Evolutionary conservation across 2,888 invertebrate species (phyloP), one percentile per base, ranked within the genome.

Genomic region (Cryptophagus acutangulus): DNA sequence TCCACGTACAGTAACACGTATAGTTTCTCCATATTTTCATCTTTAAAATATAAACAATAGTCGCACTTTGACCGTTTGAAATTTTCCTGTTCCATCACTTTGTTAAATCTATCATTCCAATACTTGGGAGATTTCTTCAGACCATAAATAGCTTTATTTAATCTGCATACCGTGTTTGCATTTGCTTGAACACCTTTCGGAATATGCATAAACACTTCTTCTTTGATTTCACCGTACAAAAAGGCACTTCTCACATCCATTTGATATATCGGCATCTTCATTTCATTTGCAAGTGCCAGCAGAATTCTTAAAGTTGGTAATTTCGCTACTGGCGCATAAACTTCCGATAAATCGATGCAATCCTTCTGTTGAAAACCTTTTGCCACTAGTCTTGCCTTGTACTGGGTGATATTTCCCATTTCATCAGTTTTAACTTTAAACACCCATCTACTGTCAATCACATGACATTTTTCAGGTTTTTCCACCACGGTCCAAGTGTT

Each of bases 191-290:
- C 17, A 14, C 45, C 51, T 35, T 51, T 40, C 8, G 50, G 52
- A 33, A 39, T 29, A 24, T 31, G 36, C 31, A 48, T 40, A 37
- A 41, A 52, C 13, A 51, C 50, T 15, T 38, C 28, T 33, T 49
- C 52, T 4, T 45, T 41, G 10, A 52, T 48, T n/a, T 43, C 37
- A 14, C 50, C 45, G 39, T 54, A 45, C 17, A 52, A 28, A 41
- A 52, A 54, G 10, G 54, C 52, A 25, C 47, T 42, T 30, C 36
- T 49, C 2, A 52, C 50, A 39, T 52, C 50, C 41, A 51, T 43
- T 29, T 54, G 49, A 34, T 48, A 36, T 12, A 52, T 38, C 12
- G 35, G 30, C 24, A 38, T 29, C 12, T 33, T 38, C 28, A 40
- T 30, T 14, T 35, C 17, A 30, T 34, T 38, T 8, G 42, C 42